Evolutionary conservation across 2,797 vertebrate species (phyloP).

Genomic region (Sarcophilus harrisii): DNA sequence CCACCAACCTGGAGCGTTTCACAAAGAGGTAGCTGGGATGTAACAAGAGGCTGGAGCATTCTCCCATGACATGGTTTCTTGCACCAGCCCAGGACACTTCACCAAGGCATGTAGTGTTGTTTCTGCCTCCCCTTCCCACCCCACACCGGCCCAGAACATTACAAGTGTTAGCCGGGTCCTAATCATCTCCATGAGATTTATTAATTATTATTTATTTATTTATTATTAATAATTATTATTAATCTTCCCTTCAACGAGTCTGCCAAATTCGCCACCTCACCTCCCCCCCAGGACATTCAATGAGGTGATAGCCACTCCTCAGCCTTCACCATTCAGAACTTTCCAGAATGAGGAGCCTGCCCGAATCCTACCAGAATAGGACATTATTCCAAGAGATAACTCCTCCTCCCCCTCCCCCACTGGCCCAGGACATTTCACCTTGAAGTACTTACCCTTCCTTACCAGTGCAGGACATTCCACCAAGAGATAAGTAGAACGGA

Average conservation of each 20-base stretch:
- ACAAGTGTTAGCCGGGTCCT: not conserved
- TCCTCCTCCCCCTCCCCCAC: not conserved
- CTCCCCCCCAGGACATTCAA: not conserved
- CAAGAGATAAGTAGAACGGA: not conserved
- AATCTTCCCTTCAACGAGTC: not conserved
- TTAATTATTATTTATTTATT: too few species aligned
- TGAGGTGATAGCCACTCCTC: not conserved
- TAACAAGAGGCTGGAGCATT: not conserved
- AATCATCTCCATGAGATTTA: not conserved
- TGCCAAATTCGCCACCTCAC: not conserved
- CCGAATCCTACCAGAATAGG: not conserved
- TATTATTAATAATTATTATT: too few species aligned
- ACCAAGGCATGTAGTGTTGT: not conserved
- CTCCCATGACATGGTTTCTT: not conserved
- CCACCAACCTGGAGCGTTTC: not conserved
- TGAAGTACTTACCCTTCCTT: too few species aligned
- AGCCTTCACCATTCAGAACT: not conserved
- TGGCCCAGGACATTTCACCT: not conserved
- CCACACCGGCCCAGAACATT: not conserved
- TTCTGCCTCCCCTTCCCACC: not conserved
- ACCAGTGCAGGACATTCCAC: not conserved
- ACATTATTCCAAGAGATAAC: not conserved
- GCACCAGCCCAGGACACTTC: not conserved
- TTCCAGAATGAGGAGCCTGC: not conserved
- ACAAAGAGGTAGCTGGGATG: not conserved